Evolutionary conservation across 2,888 invertebrate genomes (phyloP).

Genomic region (Aphodius sticticus): DNA sequence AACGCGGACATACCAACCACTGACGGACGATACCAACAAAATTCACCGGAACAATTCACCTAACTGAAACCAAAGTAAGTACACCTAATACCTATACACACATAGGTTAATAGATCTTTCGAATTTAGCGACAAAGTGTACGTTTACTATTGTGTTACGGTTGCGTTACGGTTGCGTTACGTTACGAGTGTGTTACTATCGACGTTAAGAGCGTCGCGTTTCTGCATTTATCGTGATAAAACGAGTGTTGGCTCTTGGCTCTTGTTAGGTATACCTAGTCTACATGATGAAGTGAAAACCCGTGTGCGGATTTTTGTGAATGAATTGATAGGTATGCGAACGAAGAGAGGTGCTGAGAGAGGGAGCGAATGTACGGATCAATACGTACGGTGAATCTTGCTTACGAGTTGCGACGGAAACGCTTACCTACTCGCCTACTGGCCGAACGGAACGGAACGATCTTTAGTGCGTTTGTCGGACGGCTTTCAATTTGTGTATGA

Average conservation of each 20-base stretch:
- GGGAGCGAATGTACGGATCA: constrained; percentile 52
- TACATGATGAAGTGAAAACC: constrained; percentile 35
- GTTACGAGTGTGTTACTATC: no score
- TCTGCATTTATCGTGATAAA: not conserved
- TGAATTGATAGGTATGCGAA: constrained; percentile 51
- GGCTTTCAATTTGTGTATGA: not conserved
- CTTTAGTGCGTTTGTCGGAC: not conserved
- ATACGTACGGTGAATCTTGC: constrained; percentile 50
- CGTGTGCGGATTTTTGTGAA: constrained; percentile 49
- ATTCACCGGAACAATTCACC: not conserved
- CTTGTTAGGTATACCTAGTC: constrained; percentile 25
- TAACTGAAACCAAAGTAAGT: not conserved
- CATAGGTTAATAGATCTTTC: no score
- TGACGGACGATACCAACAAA: not conserved
- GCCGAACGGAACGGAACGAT: not conserved
- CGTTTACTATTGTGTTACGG: not conserved
- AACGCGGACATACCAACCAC: not conserved
- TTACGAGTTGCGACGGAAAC: constrained; percentile 7
- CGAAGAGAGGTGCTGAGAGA: constrained; percentile 50
- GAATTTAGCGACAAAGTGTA: not conserved
- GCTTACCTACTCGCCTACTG: no score
- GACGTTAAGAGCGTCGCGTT: no score
- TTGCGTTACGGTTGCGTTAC: not conserved
- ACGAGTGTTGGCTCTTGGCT: not conserved
- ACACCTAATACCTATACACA: not conserved